phyloP scores from a whole-genome alignment of 2,888 invertebrate genomes.

The Euphydryas editha region DNA sequence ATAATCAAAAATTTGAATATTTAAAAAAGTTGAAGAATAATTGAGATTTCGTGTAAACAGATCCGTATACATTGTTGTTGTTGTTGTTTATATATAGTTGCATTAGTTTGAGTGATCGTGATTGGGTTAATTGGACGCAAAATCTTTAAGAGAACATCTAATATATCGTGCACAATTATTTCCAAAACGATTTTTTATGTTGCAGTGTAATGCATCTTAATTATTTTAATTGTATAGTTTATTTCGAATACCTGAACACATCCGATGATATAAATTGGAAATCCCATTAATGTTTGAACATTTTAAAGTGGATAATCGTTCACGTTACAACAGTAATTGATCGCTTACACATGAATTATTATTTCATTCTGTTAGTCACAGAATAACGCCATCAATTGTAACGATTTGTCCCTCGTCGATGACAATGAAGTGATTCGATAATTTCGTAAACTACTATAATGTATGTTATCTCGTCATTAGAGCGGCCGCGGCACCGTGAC shows the following conservation, averaged over 20 bases:
- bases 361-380: slow-evolving; percentile 24
- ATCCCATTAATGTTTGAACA: background rate
- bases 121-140: slow-evolving; percentile 1
- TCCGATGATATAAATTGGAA: background rate
- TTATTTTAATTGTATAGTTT: background rate
- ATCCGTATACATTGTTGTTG: background rate
- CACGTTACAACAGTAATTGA: slow-evolving; percentile 12
- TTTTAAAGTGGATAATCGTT: slow-evolving; percentile 1
- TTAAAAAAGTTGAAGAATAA: slow-evolving; percentile 3
- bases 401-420: slow-evolving; percentile 37
- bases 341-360: slow-evolving; percentile 20
- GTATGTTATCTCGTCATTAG: slow-evolving; percentile 45
- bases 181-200: background rate
- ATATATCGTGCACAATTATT: background rate
- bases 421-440: slow-evolving; percentile 43
- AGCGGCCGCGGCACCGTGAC: slow-evolving; percentile 50
- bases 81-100: too few relatives aligned
- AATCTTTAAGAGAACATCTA: background rate
- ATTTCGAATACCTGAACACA: background rate
- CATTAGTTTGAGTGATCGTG: background rate
- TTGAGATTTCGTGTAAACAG: background rate
- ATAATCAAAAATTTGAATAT: slow-evolving; percentile 11
- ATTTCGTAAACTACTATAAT: slow-evolving; percentile 36
- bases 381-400: slow-evolving; percentile 34
- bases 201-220: background rate